phyloP scores from a whole-genome alignment of 2,797 vertebrate species.

The Trematomus bernacchii region DNA sequence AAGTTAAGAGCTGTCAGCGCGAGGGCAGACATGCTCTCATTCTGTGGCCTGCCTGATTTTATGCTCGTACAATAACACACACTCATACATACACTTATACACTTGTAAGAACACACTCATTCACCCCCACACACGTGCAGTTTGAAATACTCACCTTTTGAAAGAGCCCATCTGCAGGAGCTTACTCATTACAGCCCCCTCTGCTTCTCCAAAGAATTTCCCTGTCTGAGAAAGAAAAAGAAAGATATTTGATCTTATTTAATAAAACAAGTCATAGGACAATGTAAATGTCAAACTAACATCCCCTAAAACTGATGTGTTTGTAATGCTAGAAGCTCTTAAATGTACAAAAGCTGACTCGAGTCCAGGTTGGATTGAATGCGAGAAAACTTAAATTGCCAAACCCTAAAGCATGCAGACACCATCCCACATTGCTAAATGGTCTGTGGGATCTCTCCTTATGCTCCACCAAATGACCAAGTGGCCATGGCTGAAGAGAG shows the following conservation, averaged over 20 bases:
- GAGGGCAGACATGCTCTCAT: conserved; percentile 71
- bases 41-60: conserved; percentile 53
- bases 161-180: conserved; percentile 96
- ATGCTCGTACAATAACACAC: conserved; percentile 56
- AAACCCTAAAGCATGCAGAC: conserved; percentile 1
- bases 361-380: neutral
- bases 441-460: neutral
- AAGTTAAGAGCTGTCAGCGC: conserved; percentile 77
- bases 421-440: conserved; percentile 7
- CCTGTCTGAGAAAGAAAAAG: conserved; percentile 87
- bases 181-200: conserved; percentile 98
- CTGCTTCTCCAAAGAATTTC: conserved; percentile 95
- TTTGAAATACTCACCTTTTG: conserved; percentile 89
- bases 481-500: neutral
- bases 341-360: conserved; percentile 3
- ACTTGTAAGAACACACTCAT: conserved; percentile 6
- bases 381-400: conserved; percentile 1
- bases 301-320: neutral
- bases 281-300: conserved; percentile 7
- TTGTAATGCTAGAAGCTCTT: neutral
- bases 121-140: conserved; percentile 22
- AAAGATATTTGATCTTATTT: conserved; percentile 21
- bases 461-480: conserved; percentile 8
- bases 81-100: conserved; percentile 3
- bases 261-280: conserved; percentile 22